Evolutionary conservation across 2,888 invertebrate species (phyloP).

Genomic region (Byasa hedistus): DNA sequence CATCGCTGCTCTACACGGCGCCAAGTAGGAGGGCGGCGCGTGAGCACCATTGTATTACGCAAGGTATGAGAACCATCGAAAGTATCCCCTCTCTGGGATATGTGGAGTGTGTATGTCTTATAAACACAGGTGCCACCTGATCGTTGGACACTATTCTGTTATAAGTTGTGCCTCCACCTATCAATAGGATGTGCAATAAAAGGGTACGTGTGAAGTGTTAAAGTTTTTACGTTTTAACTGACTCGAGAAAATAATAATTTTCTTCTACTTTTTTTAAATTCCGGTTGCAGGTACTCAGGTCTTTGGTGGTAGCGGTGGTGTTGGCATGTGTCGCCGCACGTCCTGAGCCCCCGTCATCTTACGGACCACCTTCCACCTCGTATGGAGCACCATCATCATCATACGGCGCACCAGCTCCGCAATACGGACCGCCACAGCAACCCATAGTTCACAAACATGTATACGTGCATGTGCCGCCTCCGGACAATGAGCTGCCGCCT

Average conservation of each 20-base stretch:
- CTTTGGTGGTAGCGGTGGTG: conserved; percentile 66
- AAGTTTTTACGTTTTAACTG: not conserved
- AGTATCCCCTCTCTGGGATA: conserved; percentile 76
- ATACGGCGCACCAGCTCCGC: conserved; percentile 79
- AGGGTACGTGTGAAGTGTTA: conserved; percentile 63
- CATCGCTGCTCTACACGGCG: conserved; percentile 30
- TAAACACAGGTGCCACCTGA: conserved; percentile 73
- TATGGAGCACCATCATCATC: conserved; percentile 61
- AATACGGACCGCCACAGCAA: conserved; percentile 86
- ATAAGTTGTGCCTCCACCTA: conserved; percentile 59
- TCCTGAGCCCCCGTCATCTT: conserved; percentile 79
- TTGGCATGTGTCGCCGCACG: conserved; percentile 70
- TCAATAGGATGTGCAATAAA: conserved; percentile 71
- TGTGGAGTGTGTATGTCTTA: conserved; percentile 71
- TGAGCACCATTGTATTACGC: conserved; percentile 68
- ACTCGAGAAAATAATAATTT: not conserved
- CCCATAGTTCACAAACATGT: conserved; percentile 94
- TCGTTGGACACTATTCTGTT: conserved; percentile 71
- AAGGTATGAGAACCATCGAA: conserved; percentile 74
- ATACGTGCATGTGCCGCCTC: conserved; percentile 94
- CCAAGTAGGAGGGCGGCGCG: conserved; percentile 59
- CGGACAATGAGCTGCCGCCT: conserved; percentile 88
- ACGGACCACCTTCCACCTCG: conserved; percentile 79
- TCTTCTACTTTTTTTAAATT: not conserved
- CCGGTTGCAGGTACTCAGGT: conserved; percentile 70